Percentiles rank a stretch among this genome's conserved stretches.
Evolutionary conservation across 1,140 invertebrate species (phyloP).

Genomic region (Chionoecetes opilio): DNA sequence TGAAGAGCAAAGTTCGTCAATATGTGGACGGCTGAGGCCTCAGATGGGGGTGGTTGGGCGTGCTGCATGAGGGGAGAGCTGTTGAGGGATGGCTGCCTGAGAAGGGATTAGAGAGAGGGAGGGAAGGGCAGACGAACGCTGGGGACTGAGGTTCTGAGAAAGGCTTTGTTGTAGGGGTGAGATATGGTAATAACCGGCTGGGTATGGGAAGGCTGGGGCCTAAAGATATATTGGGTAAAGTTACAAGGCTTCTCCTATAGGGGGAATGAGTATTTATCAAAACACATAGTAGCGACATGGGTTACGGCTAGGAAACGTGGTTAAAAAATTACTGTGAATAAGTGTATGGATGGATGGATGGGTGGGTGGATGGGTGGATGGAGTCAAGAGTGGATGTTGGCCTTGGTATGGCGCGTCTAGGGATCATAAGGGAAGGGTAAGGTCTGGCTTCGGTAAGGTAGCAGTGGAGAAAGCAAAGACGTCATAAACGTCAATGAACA

Average conservation of each 20-base stretch:
- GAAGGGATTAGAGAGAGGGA: not conserved
- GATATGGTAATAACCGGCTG: not conserved
- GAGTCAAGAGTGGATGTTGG: not conserved
- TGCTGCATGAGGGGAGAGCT: not conserved
- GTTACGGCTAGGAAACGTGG: not conserved
- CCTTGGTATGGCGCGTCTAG: too few species aligned
- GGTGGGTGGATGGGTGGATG: too few species aligned
- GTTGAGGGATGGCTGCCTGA: not conserved
- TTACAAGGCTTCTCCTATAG: not conserved
- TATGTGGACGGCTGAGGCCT: slow-evolving; percentile 20
- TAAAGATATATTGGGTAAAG: not conserved
- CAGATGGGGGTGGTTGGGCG: not conserved
- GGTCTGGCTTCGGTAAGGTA: too few species aligned
- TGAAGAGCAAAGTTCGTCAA: slow-evolving; percentile 29
- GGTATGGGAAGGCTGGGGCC: not conserved
- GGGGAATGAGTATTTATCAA: not conserved
- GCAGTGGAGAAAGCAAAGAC: too few species aligned
- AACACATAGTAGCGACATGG: not conserved
- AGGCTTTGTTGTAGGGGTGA: not conserved
- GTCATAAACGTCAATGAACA: too few species aligned
- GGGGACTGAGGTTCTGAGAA: not conserved
- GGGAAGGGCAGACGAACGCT: not conserved
- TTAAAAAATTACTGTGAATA: too few species aligned
- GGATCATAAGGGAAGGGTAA: too few species aligned
- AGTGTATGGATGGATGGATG: not conserved